Conservation (phyloP, 2,888 invertebrate genomes). For the Rhorus exstirpatorius region DNA sequence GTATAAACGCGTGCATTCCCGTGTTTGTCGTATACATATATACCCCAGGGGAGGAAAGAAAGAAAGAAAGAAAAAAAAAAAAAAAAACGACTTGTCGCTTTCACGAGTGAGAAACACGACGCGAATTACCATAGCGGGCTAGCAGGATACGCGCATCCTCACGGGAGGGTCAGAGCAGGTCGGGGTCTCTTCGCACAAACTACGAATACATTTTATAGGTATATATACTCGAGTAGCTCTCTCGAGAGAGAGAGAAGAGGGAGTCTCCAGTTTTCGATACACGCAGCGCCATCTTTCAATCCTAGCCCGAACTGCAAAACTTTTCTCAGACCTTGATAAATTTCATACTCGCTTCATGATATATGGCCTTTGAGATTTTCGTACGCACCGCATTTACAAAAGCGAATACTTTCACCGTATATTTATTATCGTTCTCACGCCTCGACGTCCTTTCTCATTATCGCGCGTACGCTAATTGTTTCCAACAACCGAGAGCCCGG, state of each 20-base stretch:
- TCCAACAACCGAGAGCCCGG: constrained; percentile 37
- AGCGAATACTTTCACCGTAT: constrained; percentile 15
- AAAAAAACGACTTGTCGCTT: constrained; percentile 59
- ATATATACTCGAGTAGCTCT: neutral
- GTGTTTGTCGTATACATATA: constrained; percentile 40
- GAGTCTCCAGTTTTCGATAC: constrained; percentile 32
- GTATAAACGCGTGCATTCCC: constrained; percentile 49
- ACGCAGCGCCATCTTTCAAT: constrained; percentile 57
- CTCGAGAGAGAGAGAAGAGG: neutral
- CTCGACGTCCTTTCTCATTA: constrained; percentile 55
- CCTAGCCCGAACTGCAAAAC: neutral
- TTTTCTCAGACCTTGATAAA: neutral
- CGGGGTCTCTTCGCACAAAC: constrained; percentile 61
- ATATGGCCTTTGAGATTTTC: constrained; percentile 1
- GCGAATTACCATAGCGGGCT: constrained; percentile 67
- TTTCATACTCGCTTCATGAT: neutral
- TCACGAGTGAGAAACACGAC: constrained; percentile 39
- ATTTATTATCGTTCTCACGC: constrained; percentile 55
- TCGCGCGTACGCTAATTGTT: constrained; percentile 53
- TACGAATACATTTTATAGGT: constrained; percentile 1
- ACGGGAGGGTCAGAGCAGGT: constrained; percentile 61
- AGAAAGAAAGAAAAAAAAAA: too few relatives aligned
- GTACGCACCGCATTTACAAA: constrained; percentile 2
- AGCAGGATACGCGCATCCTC: constrained; percentile 58
- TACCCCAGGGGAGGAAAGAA: neutral